These are phyloP conservation scores for Hydrozoanthus tunicans DNA, from an alignment of 64 coral and sea anemone species.

Conservation along the genomic window DNA sequence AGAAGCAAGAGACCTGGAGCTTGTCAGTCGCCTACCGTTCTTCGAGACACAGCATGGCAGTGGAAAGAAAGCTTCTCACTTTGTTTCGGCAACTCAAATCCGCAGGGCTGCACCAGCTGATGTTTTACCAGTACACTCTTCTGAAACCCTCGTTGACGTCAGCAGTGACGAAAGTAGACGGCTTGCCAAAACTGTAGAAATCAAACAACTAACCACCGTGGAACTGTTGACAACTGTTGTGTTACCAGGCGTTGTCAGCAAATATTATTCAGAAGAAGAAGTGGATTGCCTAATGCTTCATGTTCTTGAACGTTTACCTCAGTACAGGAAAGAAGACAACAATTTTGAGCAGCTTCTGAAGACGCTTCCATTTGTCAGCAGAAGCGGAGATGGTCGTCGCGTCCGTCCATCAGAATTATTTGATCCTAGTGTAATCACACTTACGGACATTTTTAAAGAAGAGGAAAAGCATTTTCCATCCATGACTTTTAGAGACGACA, in stretches of 20 bases:
- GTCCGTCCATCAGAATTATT: conserved; percentile 53
- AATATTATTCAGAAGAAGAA: conserved; percentile 19
- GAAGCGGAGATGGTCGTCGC: conserved; percentile 36
- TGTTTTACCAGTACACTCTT: conserved; percentile 14
- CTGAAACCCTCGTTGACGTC: conserved; percentile 38
- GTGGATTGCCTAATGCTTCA: conserved; percentile 65
- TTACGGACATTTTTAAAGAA: conserved; percentile 38
- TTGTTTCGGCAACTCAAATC: conserved; percentile 47
- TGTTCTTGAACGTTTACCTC: conserved; percentile 44
- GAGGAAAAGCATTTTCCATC: conserved; percentile 65
- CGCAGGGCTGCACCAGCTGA: conserved; percentile 16
- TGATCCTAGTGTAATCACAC: conserved; percentile 53
- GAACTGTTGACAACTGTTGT: conserved; percentile 29
- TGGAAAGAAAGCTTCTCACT: conserved; percentile 7
- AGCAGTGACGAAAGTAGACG: conserved; percentile 23
- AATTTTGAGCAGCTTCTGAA: conserved; percentile 30
- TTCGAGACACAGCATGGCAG: conserved; percentile 49
- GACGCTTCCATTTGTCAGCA: neutral
- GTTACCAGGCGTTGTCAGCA: conserved; percentile 26
- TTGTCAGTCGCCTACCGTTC: conserved; percentile 41
- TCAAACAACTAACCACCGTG: conserved; percentile 34
- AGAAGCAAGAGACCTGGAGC: neutral
- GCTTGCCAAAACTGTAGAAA: conserved; percentile 15
- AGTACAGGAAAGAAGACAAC: neutral
- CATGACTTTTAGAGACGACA: conserved; percentile 3